These are phyloP conservation scores for Ectemnius lituratus DNA, from an alignment of 2,888 invertebrate genomes.

Conservation along the genomic window DNA sequence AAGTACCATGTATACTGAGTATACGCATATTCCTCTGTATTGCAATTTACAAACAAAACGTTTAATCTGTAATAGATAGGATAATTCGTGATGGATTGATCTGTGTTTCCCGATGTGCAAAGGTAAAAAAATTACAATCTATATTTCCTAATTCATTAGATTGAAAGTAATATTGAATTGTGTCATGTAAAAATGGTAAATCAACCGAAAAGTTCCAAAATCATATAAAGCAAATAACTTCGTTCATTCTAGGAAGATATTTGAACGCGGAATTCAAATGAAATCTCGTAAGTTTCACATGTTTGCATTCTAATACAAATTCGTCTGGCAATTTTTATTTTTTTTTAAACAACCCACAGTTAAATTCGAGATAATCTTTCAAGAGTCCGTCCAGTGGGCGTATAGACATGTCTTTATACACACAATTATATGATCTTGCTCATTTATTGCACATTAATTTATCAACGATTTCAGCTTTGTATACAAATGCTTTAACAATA, in stretches of 20 bases:
- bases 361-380: constrained; percentile 25
- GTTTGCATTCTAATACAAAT: neutral
- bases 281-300: too few relatives aligned
- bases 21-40: constrained; percentile 48
- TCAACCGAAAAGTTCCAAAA: too few relatives aligned
- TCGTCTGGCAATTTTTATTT: constrained; percentile 11
- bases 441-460: constrained; percentile 58
- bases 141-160: too few relatives aligned
- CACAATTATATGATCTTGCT: constrained; percentile 35
- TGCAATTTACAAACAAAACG: constrained; percentile 38
- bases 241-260: too few relatives aligned
- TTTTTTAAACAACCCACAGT: constrained; percentile 27
- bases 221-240: too few relatives aligned
- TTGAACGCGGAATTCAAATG: too few relatives aligned
- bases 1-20: constrained; percentile 67
- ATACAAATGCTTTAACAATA: constrained; percentile 54
- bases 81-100: too few relatives aligned
- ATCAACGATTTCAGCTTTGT: constrained; percentile 50
- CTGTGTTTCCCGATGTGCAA: too few relatives aligned
- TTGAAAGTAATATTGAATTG: too few relatives aligned
- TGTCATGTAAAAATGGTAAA: too few relatives aligned
- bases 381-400: constrained; percentile 41
- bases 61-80: constrained; percentile 31
- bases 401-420: constrained; percentile 38
- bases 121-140: too few relatives aligned